Conservation (phyloP, 1,140 invertebrate genomes). For the Neotoxoptera formosana region DNA sequence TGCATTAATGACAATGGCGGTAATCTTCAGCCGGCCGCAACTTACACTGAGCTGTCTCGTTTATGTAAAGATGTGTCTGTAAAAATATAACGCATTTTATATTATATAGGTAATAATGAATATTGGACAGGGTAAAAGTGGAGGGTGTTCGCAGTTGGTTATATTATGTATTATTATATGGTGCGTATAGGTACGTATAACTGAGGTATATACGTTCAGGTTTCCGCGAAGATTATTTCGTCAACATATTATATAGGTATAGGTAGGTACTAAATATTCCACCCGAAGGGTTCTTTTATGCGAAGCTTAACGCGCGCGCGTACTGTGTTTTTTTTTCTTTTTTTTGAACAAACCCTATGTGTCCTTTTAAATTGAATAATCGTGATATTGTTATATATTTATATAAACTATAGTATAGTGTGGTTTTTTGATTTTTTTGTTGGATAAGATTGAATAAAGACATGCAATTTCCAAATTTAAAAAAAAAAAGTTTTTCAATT, state of each 20-base stretch:
- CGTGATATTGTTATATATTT: not conserved
- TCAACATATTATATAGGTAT: not conserved
- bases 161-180: not conserved
- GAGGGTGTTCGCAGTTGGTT: not conserved
- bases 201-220: not conserved
- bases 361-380: not conserved
- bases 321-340: not conserved
- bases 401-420: not conserved
- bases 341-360: not conserved
- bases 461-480: not conserved
- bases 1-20: not conserved
- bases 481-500: not conserved
- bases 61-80: not conserved
- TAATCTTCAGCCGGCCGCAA: not conserved
- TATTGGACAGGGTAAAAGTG: not conserved
- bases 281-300: not conserved
- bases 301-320: not conserved
- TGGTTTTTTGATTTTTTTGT: not conserved
- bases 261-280: not conserved
- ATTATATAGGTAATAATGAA: slow-evolving; percentile 11
- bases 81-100: not conserved
- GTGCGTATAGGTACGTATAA: not conserved
- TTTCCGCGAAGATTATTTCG: slow-evolving; percentile 20
- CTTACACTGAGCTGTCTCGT: not conserved
- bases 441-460: not conserved